Conservation (phyloP, 2,797 vertebrate species). For the Gymnothorax reevesii region DNA sequence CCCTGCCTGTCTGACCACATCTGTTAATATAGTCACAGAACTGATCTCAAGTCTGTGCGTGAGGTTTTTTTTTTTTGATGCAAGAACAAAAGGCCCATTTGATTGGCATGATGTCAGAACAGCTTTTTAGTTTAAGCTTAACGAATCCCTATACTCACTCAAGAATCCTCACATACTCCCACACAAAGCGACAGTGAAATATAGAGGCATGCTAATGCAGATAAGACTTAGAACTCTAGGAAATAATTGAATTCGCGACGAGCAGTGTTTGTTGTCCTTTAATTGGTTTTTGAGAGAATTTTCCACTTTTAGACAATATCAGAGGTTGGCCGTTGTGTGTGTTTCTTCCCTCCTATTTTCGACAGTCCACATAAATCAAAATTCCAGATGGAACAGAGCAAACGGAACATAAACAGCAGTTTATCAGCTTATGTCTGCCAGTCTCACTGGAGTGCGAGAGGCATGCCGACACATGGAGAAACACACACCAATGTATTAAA, state of each 20-base stretch:
- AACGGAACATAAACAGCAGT: neutral
- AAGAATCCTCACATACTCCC: neutral
- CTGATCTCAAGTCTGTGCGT: too few relatives aligned
- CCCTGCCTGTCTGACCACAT: too few relatives aligned
- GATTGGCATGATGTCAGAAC: slow-evolving; percentile 5
- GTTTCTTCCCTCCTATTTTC: neutral
- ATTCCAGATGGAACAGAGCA: neutral
- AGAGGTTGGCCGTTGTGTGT: neutral
- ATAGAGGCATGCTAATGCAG: neutral
- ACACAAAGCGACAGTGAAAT: neutral
- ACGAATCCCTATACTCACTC: neutral
- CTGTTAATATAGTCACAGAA: too few relatives aligned
- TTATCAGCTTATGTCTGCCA: neutral
- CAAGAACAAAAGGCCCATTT: neutral
- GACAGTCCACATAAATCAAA: neutral
- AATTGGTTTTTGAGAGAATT: neutral
- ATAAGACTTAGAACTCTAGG: neutral
- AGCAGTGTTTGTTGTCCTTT: neutral
- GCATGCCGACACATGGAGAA: neutral
- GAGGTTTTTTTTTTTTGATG: too few relatives aligned
- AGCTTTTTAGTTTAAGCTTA: neutral
- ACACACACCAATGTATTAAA: neutral
- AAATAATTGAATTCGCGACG: slow-evolving; percentile 3
- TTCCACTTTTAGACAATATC: neutral
- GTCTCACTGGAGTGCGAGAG: neutral